Evolutionary conservation across 92 coral and sea anemone genomes (phyloP).

Genomic region (Phenganax stokvisi): DNA sequence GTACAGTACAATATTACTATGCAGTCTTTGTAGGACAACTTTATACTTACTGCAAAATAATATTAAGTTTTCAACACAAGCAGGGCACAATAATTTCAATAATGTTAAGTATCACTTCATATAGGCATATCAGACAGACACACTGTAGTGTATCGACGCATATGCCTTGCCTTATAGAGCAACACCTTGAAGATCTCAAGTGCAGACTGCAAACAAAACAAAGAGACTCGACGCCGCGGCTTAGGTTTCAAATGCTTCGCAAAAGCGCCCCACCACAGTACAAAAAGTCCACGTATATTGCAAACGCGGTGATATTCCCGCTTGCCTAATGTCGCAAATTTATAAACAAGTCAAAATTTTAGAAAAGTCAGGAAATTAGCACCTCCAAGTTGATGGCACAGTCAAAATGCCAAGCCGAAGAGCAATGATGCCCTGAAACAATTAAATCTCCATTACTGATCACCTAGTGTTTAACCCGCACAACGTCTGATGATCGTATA

Average conservation of each 20-base stretch:
- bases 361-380: conserved; percentile 15
- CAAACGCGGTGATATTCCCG: not conserved
- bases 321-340: conserved; percentile 6
- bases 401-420: conserved; percentile 57
- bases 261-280: not conserved
- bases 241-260: conserved; percentile 30
- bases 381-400: conserved; percentile 35
- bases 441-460: conserved; percentile 96
- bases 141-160: conserved; percentile 3
- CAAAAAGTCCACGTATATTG: not conserved
- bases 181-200: conserved; percentile 21
- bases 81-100: not conserved
- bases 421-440: conserved; percentile 85
- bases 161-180: not conserved
- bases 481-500: conserved; percentile 41
- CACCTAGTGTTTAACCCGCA: conserved; percentile 46
- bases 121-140: not conserved
- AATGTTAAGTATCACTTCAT: not conserved
- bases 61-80: too few species aligned
- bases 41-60: too few species aligned
- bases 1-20: too few species aligned
- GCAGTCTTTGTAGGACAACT: too few species aligned
- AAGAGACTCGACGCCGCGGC: conserved; percentile 13
- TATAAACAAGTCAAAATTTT: conserved; percentile 9
- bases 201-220: conserved; percentile 20